Evolutionary conservation across 2,888 invertebrate species (phyloP).

Genomic region (Drosophila longiperda): DNA sequence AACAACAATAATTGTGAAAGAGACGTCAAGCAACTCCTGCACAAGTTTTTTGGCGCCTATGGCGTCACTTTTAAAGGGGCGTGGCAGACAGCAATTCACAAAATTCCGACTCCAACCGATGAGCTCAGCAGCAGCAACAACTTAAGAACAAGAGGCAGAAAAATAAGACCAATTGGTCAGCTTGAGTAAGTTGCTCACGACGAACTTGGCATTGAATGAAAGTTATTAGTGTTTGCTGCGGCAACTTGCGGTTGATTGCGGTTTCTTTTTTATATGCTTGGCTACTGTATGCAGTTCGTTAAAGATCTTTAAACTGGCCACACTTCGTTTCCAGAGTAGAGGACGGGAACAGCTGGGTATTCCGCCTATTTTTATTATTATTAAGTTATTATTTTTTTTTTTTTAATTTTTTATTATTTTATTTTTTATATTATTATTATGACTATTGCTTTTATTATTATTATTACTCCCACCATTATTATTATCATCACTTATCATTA

Average conservation of each 20-base stretch:
- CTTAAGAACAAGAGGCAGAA: not conserved
- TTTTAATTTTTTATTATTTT: not conserved
- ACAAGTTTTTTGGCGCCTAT: slow-evolving; percentile 45
- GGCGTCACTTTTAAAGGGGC: slow-evolving; percentile 62
- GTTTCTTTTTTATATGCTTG: slow-evolving; percentile 7
- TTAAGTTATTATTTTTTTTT: not conserved
- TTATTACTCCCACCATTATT: not conserved
- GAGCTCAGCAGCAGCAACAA: slow-evolving; percentile 28
- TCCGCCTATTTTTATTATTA: not conserved
- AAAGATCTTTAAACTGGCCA: slow-evolving; percentile 6
- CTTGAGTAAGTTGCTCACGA: slow-evolving; percentile 38
- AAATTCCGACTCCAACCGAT: slow-evolving; percentile 26
- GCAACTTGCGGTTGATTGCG: not conserved
- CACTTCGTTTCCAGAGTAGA: not conserved
- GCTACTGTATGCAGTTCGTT: slow-evolving; percentile 7
- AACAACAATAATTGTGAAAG: slow-evolving; percentile 9
- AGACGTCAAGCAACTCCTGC: slow-evolving; percentile 23
- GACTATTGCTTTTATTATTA: no score
- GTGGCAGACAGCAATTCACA: slow-evolving; percentile 39
- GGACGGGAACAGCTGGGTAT: not conserved
- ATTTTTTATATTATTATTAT: not conserved
- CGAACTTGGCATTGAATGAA: slow-evolving; percentile 75
- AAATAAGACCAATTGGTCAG: slow-evolving; percentile 2
- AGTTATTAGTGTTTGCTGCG: not conserved
- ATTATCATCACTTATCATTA: not conserved